phyloP scores from a whole-genome alignment of 2,797 vertebrate genomes.

The Macroramphosus scolopax region DNA sequence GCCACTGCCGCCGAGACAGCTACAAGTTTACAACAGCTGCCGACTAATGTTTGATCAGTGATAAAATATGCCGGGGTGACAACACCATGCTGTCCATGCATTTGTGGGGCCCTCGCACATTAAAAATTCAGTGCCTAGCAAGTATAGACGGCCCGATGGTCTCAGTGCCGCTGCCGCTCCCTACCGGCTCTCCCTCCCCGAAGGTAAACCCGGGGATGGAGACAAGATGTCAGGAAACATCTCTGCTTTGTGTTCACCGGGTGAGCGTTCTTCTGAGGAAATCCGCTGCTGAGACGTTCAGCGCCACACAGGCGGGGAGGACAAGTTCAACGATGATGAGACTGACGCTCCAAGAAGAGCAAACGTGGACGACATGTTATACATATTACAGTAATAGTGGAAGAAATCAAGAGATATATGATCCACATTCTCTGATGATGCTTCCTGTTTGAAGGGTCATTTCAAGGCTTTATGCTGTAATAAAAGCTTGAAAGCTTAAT shows the following conservation, averaged over 20 bases:
- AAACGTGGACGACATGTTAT: too few relatives aligned
- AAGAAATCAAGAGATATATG: too few relatives aligned
- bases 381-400: too few relatives aligned
- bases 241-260: constrained; percentile 82
- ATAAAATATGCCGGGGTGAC: constrained; percentile 95
- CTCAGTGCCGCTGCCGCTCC: constrained; percentile 58
- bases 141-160: constrained; percentile 83
- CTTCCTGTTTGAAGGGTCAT: too few relatives aligned
- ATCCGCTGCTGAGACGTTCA: constrained; percentile 68
- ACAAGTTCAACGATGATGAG: too few relatives aligned
- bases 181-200: constrained; percentile 65
- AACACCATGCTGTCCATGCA: constrained; percentile 87
- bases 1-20: constrained; percentile 82
- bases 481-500: too few relatives aligned
- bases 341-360: too few relatives aligned
- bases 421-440: too few relatives aligned
- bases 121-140: constrained; percentile 88
- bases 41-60: constrained; percentile 94
- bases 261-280: constrained; percentile 74
- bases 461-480: too few relatives aligned
- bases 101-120: constrained; percentile 85
- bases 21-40: constrained; percentile 89
- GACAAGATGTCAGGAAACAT: constrained; percentile 89
- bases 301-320: too few relatives aligned
- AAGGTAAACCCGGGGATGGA: constrained; percentile 80